Base-by-base conservation (phyloP, 2,888 invertebrate species). In the Campaea margaritaria region DNA sequence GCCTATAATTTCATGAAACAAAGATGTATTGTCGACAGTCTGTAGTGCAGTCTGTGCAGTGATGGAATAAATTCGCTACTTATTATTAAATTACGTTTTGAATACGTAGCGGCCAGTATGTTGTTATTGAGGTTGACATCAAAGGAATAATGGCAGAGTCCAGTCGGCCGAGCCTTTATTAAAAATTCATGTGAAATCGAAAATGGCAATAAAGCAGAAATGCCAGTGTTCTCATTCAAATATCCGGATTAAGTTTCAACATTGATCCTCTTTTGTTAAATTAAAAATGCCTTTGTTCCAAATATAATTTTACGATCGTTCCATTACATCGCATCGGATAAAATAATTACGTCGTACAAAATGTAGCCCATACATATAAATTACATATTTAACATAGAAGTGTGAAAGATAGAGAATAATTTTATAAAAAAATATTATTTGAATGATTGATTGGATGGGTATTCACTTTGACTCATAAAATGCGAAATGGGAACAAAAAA, bases 81-180 rank as follows among this genome's bases (percentile, higher is more conserved):
- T 45, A 1, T 39, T 11, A 46, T 15, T 16, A 28, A 38, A n/a
- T 38, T 31, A 21, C 42, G 16, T 15, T n/a, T n/a, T 42, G 21
- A 15, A 31, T n/a, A n/a, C 41, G 14, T n/a, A 12, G 12, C 12
- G 36, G 8, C 31, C 9, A n/a, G 53, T 28, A 54, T 66, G 60
- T 60, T 65, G 44, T 62, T 62, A 66, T 62, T 61, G 45, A 63
- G 63, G 48, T 36, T 45, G 60, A 58, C 60, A 65, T 65, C 62
- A 62, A 59, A 53, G 52, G 54, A 50, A 58, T 64, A 57, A 65
- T 54, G 44, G 34, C 39, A 14, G 15, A 2, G 49, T 14, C 28
- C 49, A 21, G 21, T 7, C 15, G 28, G 47, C 36, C 53, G 48
- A 54, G 57, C 48, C 52, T 61, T 64, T 58, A 64, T 51, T 66